These are phyloP conservation scores for Axea sp. DNA, from an alignment of 2,888 invertebrate species.

Conservation along the genomic window DNA sequence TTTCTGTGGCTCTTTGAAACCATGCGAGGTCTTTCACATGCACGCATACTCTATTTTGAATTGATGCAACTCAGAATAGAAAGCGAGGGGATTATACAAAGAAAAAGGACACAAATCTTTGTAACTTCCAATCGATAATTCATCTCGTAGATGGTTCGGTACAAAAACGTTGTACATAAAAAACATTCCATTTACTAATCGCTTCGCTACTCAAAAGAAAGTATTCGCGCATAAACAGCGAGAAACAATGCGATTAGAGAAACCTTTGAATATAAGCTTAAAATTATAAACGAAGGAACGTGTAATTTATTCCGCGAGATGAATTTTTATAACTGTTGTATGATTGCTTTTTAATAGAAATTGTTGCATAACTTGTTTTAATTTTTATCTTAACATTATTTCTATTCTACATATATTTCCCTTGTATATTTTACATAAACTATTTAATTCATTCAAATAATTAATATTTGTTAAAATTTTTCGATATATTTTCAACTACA, in stretches of 20 bases:
- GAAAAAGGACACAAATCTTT: conserved; percentile 53
- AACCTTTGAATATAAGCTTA: conserved; percentile 8
- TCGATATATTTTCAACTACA: too few relatives aligned
- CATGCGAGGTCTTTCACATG: conserved; percentile 15
- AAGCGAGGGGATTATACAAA: conserved; percentile 28
- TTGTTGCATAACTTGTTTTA: too few relatives aligned
- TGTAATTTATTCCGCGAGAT: neutral
- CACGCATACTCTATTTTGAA: conserved; percentile 29
- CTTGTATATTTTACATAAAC: too few relatives aligned
- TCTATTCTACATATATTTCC: too few relatives aligned
- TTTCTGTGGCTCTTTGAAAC: conserved; percentile 33
- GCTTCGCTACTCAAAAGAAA: conserved; percentile 37
- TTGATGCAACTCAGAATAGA: conserved; percentile 13
- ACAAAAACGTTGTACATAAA: conserved; percentile 57
- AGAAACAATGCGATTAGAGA: conserved; percentile 36
- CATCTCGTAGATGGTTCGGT: conserved; percentile 59
- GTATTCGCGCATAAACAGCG: conserved; percentile 36
- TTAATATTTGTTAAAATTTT: too few relatives aligned
- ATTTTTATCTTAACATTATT: neutral
- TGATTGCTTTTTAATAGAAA: too few relatives aligned
- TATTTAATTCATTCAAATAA: too few relatives aligned
- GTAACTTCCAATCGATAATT: conserved; percentile 63
- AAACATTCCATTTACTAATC: conserved; percentile 66
- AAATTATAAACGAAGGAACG: conserved; percentile 15
- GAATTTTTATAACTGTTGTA: neutral